Evolutionary conservation across 2,888 invertebrate genomes (phyloP).

Genomic region (Drosophila kanekoi): DNA sequence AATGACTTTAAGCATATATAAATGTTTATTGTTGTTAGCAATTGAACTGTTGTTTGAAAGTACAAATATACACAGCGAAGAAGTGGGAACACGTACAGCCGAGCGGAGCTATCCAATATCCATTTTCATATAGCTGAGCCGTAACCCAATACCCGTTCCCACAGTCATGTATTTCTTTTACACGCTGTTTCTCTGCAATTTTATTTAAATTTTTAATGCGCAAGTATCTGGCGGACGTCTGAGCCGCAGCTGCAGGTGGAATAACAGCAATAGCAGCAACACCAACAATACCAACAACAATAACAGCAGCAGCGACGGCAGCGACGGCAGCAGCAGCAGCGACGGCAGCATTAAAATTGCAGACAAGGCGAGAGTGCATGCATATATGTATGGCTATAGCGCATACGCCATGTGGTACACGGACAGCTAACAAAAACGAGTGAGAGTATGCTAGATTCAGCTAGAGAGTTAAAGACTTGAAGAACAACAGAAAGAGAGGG

Average conservation of each 20-base stretch:
- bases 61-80: conserved; percentile 14
- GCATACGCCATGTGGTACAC: conserved; percentile 73
- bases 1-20: conserved; percentile 18
- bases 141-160: conserved; percentile 17
- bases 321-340: conserved; percentile 26
- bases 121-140: conserved; percentile 29
- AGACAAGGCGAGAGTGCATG: conserved; percentile 59
- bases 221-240: conserved; percentile 69
- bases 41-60: conserved; percentile 48
- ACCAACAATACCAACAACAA: conserved; percentile 18
- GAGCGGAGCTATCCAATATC: conserved; percentile 29
- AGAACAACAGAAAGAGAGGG: conserved; percentile 9
- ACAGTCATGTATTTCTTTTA: conserved; percentile 36
- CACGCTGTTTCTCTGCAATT: conserved; percentile 59
- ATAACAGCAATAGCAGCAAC: conserved; percentile 38
- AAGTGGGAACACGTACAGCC: conserved; percentile 14
- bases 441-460: conserved; percentile 1
- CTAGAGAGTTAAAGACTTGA: conserved; percentile 11
- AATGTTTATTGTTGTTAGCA: conserved; percentile 42
- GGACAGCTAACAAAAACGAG: conserved; percentile 16
- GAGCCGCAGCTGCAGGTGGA: conserved; percentile 72
- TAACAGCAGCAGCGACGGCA: conserved; percentile 21
- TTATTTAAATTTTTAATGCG: conserved; percentile 75
- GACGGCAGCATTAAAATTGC: conserved; percentile 68
- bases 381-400: conserved; percentile 53